Base-by-base conservation (phyloP, 2,797 vertebrate species). In the Cynodonichthys magdalenae region DNA sequence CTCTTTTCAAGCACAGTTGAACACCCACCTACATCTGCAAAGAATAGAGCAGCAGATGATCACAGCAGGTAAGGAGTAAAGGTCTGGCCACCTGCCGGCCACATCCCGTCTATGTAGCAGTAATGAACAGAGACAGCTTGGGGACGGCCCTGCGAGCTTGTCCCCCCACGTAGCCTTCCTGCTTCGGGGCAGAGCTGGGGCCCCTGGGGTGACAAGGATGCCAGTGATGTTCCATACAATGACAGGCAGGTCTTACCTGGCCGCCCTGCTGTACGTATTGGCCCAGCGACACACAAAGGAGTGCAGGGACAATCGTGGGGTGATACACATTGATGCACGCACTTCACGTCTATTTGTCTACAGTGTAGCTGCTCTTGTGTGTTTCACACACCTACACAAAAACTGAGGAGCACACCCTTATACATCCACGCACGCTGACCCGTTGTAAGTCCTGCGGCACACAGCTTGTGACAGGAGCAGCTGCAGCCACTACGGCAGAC, bases 91-190 rank as follows among this genome's bases (percentile, higher is more conserved):
- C 94, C 95, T 95, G 95, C 95, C 94, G 93, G 87, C 93, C 90
- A 88, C 88, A 93, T 95, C 90, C 94, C 93, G 80, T 94, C 92
- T 94, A 92, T 92, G 93, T 94, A 74, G 94, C 93, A 74, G 94
- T 97, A 99, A 98, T 97, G 96, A 97, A 96, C 92, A 94, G 88
- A 94, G 96, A 98, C 96, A 98, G 96, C 95, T 95, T 81, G 91
- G 95, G 94, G 95, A 95, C 94, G 87, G 63, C 80, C 94, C 94
- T 75, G 94, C 87, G 91, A 93, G 85, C 88, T 92, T 20, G 89
- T 88, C 93, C 93, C 81, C 79, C 82, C 91, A 88, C 92, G 87
- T 83, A 77, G 90, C 83, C 82, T 87, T 80, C 79, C 89, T 47
- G 76, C 69, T 87, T 94, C 70, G 61, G 91, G 94, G 66, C 86